phyloP scores from a whole-genome alignment of 2,888 invertebrate species.

The Adelognathus sp. region DNA sequence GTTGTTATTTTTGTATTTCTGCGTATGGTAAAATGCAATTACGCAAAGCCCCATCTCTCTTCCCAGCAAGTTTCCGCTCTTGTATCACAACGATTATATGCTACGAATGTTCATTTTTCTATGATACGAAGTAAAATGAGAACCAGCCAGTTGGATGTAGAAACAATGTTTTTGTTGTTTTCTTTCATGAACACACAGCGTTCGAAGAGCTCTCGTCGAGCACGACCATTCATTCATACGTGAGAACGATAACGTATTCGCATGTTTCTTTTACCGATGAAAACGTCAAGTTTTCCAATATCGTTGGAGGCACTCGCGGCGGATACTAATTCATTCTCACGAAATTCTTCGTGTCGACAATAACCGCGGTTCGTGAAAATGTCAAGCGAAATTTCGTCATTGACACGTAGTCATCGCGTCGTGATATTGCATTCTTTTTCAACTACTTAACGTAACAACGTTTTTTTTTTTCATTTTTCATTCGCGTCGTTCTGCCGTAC shows the following conservation, averaged over 20 bases:
- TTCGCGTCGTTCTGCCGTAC: background rate
- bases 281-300: slow-evolving; percentile 5
- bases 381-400: background rate
- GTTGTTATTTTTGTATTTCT: background rate
- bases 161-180: background rate
- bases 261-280: background rate
- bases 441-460: background rate
- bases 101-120: background rate
- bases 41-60: slow-evolving; percentile 11
- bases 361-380: slow-evolving; percentile 14
- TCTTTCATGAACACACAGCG: background rate
- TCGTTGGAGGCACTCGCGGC: slow-evolving; percentile 43
- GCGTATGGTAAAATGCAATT: slow-evolving; percentile 26
- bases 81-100: slow-evolving; percentile 15
- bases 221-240: background rate
- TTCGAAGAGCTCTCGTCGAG: background rate
- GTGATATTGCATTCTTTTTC: background rate
- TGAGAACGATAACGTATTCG: background rate
- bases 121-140: background rate
- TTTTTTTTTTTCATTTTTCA: background rate
- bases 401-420: background rate
- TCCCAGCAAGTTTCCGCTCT: slow-evolving; percentile 34
- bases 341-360: slow-evolving; percentile 8
- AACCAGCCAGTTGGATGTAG: background rate
- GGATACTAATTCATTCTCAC: slow-evolving; percentile 24